These are phyloP conservation scores for Microdon myrmicae DNA, from an alignment of 2,888 invertebrate species.

Conservation along the genomic window DNA sequence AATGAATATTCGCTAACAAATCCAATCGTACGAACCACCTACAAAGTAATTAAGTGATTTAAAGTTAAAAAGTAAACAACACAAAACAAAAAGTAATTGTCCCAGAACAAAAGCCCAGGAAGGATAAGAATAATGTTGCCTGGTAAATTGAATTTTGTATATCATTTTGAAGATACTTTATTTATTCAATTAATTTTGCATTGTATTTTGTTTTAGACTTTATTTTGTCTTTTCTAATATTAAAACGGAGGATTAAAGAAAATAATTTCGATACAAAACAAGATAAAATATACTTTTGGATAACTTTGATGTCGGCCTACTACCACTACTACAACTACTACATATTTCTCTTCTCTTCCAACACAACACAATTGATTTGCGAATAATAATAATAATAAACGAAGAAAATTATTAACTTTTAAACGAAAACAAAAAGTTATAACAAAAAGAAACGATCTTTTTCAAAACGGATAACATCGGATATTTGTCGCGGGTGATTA, in stretches of 20 bases:
- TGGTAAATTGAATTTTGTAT: constrained; percentile 19
- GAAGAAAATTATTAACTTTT: constrained; percentile 6
- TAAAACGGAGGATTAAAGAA: constrained; percentile 22
- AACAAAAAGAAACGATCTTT: constrained; percentile 14
- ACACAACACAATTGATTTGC: constrained; percentile 45
- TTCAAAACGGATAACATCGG: constrained; percentile 30
- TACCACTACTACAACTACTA: constrained; percentile 33
- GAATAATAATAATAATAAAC: constrained; percentile 15
- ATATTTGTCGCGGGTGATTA: constrained; percentile 34
- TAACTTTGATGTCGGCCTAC: constrained; percentile 39
- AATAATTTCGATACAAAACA: constrained; percentile 25
- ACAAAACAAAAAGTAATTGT: constrained; percentile 2
- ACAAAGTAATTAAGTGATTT: constrained; percentile 3
- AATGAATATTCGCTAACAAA: no score
- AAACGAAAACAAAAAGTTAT: constrained; percentile 10
- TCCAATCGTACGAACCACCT: constrained; percentile 40
- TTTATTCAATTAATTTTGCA: constrained; percentile 21
- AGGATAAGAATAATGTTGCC: neutral
- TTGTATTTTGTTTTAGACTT: constrained; percentile 41
- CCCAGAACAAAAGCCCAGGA: constrained; percentile 1
- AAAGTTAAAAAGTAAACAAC: constrained; percentile 16
- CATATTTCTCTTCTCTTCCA: constrained; percentile 51
- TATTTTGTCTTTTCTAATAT: constrained; percentile 37
- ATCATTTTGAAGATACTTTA: constrained; percentile 9
- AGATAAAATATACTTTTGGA: constrained; percentile 40